Conservation (phyloP, 2,113 vertebrate genomes). For the Lepus europaeus region DNA sequence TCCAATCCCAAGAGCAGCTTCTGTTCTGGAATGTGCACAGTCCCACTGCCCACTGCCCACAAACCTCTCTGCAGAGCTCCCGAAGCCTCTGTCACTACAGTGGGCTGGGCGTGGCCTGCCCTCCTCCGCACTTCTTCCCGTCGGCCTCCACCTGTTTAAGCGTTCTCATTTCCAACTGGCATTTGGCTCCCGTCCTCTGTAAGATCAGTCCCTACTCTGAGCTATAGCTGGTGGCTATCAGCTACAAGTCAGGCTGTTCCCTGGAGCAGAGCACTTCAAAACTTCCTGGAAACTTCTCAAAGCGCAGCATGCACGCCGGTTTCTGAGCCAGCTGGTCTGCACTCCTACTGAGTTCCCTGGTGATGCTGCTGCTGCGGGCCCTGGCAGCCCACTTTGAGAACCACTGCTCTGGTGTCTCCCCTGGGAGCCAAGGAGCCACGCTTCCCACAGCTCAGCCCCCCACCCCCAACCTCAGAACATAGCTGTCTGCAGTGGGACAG, state of each 20-base stretch:
- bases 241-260: not conserved
- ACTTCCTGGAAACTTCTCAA: not conserved
- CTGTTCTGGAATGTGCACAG: constrained; percentile 1
- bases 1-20: constrained; percentile 6
- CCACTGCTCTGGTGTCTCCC: not conserved
- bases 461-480: not conserved
- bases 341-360: not conserved
- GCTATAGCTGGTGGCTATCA: not conserved
- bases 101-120: not conserved
- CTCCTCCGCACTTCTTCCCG: not conserved
- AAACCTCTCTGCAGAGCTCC: not conserved
- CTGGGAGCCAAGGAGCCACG: not conserved
- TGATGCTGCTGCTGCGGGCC: not conserved
- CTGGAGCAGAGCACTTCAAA: not conserved
- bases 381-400: not conserved
- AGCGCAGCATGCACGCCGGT: too few species aligned
- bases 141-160: not conserved
- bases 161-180: not conserved
- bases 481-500: not conserved
- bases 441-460: not conserved
- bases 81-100: rapidly evolving
- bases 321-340: not conserved
- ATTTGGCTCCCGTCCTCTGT: not conserved
- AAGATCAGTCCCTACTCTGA: not conserved
- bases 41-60: not conserved